phyloP scores from a whole-genome alignment of 1,140 invertebrate species.

The Vanessa tameamea region DNA sequence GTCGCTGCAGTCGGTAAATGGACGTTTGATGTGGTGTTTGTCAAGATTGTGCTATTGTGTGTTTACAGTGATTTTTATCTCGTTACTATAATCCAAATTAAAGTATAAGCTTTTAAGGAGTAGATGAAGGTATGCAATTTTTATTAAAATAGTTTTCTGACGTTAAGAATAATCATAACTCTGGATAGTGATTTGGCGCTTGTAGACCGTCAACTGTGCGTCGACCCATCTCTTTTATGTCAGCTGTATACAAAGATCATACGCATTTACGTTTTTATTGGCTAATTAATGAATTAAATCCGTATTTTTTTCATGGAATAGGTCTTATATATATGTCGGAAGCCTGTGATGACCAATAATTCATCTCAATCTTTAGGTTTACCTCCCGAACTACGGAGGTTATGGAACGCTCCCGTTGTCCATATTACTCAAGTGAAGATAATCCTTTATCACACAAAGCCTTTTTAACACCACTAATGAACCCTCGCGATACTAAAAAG shows the following conservation, averaged over 20 bases:
- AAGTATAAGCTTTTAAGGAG: constrained; percentile 78
- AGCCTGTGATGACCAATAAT: constrained; percentile 49
- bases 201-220: constrained; percentile 62
- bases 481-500: constrained; percentile 64
- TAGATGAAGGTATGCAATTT: constrained; percentile 78
- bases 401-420: constrained; percentile 73
- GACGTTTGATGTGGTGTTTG: constrained; percentile 81
- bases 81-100: constrained; percentile 76
- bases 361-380: constrained; percentile 68
- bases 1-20: constrained; percentile 81
- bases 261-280: constrained; percentile 69
- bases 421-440: constrained; percentile 71
- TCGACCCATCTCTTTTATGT: constrained; percentile 76
- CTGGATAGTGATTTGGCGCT: constrained; percentile 65
- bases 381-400: constrained; percentile 71
- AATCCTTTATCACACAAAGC: constrained; percentile 63
- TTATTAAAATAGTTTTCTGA: constrained; percentile 40
- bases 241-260: constrained; percentile 79
- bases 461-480: constrained; percentile 73
- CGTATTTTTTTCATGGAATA: constrained; percentile 55
- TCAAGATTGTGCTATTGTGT: constrained; percentile 81
- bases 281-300: constrained; percentile 76
- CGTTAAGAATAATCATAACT: constrained; percentile 34
- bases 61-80: constrained; percentile 79
- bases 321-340: constrained; percentile 42